Conservation (phyloP, 35 echinoderm and acorn worm species). For the Antedon bifida region DNA sequence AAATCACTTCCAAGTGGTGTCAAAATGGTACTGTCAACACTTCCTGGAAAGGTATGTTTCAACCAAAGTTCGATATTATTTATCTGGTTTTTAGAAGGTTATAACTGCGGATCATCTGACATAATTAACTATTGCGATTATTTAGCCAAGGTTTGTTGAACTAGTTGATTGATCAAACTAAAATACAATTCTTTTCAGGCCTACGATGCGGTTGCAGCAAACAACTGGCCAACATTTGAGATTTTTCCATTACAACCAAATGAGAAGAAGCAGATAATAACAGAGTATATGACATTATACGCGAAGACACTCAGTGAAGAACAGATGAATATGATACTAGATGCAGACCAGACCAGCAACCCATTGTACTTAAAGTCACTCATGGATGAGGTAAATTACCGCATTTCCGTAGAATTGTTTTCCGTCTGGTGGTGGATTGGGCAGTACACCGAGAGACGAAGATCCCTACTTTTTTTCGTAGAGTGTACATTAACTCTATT, state of each 20-base stretch:
- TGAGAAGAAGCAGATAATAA: constrained; percentile 60
- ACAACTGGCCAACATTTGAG: constrained; percentile 47
- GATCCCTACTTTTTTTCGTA: no score
- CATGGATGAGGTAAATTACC: constrained; percentile 45
- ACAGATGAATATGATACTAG: constrained; percentile 41
- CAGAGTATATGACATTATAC: constrained; percentile 60
- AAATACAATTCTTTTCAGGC: constrained; percentile 14
- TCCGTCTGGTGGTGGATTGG: no score
- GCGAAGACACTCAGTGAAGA: constrained; percentile 62
- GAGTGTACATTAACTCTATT: no score
- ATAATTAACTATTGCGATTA: no score
- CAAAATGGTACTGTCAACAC: constrained; percentile 52
- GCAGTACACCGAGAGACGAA: neutral
- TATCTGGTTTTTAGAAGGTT: no score
- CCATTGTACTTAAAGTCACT: constrained; percentile 72
- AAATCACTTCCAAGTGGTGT: constrained; percentile 37
- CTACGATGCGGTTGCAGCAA: constrained; percentile 27
- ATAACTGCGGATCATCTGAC: no score
- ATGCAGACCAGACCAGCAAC: constrained; percentile 50
- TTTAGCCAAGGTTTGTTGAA: neutral
- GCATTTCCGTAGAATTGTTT: no score
- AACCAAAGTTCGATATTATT: no score
- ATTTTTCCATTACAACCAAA: constrained; percentile 33
- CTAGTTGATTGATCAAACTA: neutral
- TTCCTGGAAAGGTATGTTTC: constrained; percentile 52